phyloP scores from a whole-genome alignment of 1,140 invertebrate genomes.

The Epicauta chinensis region DNA sequence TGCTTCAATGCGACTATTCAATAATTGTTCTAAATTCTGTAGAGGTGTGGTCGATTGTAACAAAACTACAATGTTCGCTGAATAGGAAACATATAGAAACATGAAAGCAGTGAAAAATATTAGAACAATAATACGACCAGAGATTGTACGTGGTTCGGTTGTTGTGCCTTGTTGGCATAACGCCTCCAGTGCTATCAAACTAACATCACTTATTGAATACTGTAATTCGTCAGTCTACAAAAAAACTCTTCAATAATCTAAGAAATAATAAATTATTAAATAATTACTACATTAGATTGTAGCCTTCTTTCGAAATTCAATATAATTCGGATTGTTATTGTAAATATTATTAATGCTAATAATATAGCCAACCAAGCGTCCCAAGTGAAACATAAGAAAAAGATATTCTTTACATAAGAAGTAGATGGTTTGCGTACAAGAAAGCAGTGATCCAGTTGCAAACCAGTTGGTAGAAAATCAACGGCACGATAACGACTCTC shows the following conservation, averaged over 20 bases:
- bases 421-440: slow-evolving; percentile 24
- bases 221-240: not conserved
- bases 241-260: too few species aligned
- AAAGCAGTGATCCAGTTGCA: slow-evolving; percentile 10
- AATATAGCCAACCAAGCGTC: slow-evolving; percentile 23
- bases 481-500: slow-evolving; percentile 13
- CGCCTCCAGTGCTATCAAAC: slow-evolving; percentile 31
- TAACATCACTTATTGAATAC: slow-evolving; percentile 21
- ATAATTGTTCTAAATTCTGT: slow-evolving; percentile 20
- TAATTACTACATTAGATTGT: not conserved
- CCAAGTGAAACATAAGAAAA: slow-evolving; percentile 19
- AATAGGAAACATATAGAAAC: slow-evolving; percentile 37
- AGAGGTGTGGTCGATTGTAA: slow-evolving; percentile 30
- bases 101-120: slow-evolving; percentile 31
- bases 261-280: not conserved
- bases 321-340: not conserved
- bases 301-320: slow-evolving; percentile 8
- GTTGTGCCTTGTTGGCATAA: slow-evolving; percentile 34
- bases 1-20: slow-evolving; percentile 27
- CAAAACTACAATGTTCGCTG: slow-evolving; percentile 34
- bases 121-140: slow-evolving; percentile 25
- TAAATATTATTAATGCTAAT: not conserved
- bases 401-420: slow-evolving; percentile 28
- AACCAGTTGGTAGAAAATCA: slow-evolving; percentile 14
- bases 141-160: slow-evolving; percentile 22